Evolutionary conservation across 2,113 vertebrate species (phyloP).

Genomic region (Corythoichthys haematopterus): DNA sequence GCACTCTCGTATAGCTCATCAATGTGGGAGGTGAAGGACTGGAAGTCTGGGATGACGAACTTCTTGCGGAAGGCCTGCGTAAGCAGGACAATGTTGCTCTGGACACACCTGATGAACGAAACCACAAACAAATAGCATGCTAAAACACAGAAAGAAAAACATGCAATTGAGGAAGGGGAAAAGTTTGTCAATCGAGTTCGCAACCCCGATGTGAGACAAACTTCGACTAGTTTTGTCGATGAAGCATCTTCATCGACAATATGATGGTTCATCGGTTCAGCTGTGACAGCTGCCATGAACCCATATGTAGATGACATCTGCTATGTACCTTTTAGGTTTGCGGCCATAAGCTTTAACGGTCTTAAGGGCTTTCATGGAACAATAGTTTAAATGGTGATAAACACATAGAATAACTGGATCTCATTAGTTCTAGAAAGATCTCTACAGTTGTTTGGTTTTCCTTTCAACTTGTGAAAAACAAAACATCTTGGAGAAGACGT

Average conservation of each 20-base stretch:
- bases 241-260: slow-evolving; percentile 21
- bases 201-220: slow-evolving; percentile 48
- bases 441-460: not conserved
- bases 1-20: slow-evolving; percentile 90
- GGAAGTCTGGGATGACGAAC: slow-evolving; percentile 98
- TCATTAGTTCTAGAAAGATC: not conserved
- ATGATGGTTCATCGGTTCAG: slow-evolving; percentile 15
- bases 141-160: slow-evolving; percentile 31
- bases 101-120: slow-evolving; percentile 84
- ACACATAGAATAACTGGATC: not conserved
- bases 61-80: slow-evolving; percentile 98
- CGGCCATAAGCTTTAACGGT: not conserved
- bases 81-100: slow-evolving; percentile 97
- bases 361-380: not conserved
- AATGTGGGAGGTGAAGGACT: slow-evolving; percentile 90
- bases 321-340: not conserved
- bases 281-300: slow-evolving; percentile 19
- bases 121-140: slow-evolving; percentile 50
- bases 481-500: not conserved
- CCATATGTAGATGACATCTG: slow-evolving; percentile 5
- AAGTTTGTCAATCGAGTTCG: slow-evolving; percentile 47
- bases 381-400: not conserved
- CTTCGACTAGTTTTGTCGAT: slow-evolving; percentile 33
- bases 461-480: not conserved
- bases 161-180: not conserved